These are phyloP conservation scores for Apus apus DNA, from an alignment of 2,113 vertebrate species.

Conservation along the genomic window DNA sequence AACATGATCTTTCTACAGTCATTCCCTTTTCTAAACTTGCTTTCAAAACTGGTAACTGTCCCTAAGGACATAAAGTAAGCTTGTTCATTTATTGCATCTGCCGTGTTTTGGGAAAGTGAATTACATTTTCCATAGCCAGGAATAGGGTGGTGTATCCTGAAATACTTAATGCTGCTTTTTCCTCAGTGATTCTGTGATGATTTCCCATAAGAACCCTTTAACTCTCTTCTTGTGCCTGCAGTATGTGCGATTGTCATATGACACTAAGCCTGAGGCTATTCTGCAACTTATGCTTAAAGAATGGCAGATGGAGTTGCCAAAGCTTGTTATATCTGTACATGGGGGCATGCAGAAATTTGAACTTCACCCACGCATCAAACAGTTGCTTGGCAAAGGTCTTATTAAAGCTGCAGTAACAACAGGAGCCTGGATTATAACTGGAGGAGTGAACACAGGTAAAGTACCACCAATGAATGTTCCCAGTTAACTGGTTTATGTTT, in stretches of 20 bases:
- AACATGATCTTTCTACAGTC: neutral
- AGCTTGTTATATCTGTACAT: constrained; percentile 97
- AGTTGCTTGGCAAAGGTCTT: constrained; percentile 96
- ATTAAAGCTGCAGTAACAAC: constrained; percentile 99
- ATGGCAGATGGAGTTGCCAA: constrained; percentile 99
- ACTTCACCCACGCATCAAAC: constrained; percentile 95
- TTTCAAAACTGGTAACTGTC: neutral
- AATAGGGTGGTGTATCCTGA: neutral
- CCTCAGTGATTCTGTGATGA: neutral
- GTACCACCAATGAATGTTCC: neutral
- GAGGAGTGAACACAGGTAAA: constrained; percentile 96
- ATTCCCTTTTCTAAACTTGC: neutral
- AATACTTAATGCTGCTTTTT: neutral
- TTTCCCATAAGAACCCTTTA: neutral
- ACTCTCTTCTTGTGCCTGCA: constrained; percentile 61
- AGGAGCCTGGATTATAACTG: constrained; percentile 98
- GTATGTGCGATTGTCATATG: constrained; percentile 93
- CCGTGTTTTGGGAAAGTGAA: neutral
- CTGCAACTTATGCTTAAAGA: constrained; percentile 96
- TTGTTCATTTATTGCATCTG: neutral
- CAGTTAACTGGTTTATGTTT: neutral
- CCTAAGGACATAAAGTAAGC: neutral
- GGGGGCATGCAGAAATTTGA: constrained; percentile 99
- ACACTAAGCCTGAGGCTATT: constrained; percentile 93
- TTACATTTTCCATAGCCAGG: neutral